Conservation (phyloP, 2,797 vertebrate species). For the Scolopax bukidnonensis region DNA sequence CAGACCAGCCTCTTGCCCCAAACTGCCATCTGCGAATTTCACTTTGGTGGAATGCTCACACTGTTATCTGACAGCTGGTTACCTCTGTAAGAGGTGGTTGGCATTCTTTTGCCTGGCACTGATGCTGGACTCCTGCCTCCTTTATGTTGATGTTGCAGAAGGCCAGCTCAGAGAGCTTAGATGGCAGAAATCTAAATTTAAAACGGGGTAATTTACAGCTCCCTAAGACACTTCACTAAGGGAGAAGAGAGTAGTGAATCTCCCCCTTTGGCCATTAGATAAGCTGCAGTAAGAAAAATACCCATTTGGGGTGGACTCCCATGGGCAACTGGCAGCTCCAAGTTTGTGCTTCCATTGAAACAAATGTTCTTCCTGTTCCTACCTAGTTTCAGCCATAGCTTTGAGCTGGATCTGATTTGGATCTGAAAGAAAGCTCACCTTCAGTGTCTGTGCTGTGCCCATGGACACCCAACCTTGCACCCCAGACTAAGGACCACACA, state of each 20-base stretch:
- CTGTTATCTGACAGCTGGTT: background rate
- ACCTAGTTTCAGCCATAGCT: background rate
- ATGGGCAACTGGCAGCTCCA: background rate
- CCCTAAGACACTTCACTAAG: background rate
- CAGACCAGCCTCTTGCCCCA: background rate
- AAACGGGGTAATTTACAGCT: background rate
- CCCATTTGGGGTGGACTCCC: background rate
- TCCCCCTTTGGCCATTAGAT: background rate
- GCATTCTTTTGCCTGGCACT: background rate
- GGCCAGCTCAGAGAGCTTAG: background rate
- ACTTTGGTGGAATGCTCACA: background rate
- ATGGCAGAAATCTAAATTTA: background rate
- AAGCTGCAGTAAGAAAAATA: background rate
- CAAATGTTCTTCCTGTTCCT: background rate
- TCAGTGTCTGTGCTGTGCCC: background rate
- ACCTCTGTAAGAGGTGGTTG: background rate
- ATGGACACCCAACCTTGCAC: background rate
- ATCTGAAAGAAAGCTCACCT: background rate
- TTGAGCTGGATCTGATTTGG: background rate
- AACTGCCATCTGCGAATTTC: background rate
- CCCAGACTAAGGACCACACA: background rate
- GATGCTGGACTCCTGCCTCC: background rate
- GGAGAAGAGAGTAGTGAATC: background rate
- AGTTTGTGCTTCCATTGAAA: background rate
- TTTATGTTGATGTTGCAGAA: background rate